Conservation (phyloP, 37 sponge, comb jelly and placozoan species). For the Trichoplax adhaerens region DNA sequence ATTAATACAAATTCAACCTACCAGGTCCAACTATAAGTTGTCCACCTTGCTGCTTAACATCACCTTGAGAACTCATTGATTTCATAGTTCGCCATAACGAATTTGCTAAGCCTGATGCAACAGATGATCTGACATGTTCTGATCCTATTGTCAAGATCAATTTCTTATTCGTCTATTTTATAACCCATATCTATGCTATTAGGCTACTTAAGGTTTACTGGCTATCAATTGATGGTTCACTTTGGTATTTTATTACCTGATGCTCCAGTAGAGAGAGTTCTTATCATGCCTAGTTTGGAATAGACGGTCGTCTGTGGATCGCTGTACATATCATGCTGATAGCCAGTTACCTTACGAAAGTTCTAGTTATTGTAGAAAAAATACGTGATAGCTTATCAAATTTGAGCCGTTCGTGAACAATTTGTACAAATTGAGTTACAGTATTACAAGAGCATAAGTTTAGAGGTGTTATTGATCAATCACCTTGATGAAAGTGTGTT, state of each 20-base stretch:
- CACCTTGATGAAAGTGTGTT: conserved; percentile 24
- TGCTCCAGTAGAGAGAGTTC: conserved; percentile 17
- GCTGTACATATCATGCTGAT: conserved; percentile 19
- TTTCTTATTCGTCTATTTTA: not conserved
- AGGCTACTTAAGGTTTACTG: too few species aligned
- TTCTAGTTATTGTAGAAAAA: too few species aligned
- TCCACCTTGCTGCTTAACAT: conserved; percentile 27
- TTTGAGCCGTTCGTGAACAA: too few species aligned
- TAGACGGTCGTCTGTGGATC: conserved; percentile 20
- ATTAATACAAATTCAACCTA: not conserved
- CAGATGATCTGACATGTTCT: conserved; percentile 23
- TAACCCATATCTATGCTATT: too few species aligned
- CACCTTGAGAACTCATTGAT: conserved; percentile 14
- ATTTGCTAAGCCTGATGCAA: conserved; percentile 3
- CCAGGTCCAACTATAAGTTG: conserved; percentile 23
- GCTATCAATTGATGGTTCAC: too few species aligned
- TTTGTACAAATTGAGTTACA: not conserved
- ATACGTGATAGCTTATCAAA: too few species aligned
- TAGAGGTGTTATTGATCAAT: not conserved
- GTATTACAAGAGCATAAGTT: not conserved
- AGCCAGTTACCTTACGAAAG: not conserved
- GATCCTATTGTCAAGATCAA: not conserved
- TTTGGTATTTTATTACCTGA: too few species aligned
- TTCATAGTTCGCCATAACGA: conserved; percentile 16
- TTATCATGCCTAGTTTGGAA: conserved; percentile 21